Evolutionary conservation across 2,797 vertebrate species (phyloP), one percentile per base, ranked within the genome.

Genomic region (Tenualosa ilisha): DNA sequence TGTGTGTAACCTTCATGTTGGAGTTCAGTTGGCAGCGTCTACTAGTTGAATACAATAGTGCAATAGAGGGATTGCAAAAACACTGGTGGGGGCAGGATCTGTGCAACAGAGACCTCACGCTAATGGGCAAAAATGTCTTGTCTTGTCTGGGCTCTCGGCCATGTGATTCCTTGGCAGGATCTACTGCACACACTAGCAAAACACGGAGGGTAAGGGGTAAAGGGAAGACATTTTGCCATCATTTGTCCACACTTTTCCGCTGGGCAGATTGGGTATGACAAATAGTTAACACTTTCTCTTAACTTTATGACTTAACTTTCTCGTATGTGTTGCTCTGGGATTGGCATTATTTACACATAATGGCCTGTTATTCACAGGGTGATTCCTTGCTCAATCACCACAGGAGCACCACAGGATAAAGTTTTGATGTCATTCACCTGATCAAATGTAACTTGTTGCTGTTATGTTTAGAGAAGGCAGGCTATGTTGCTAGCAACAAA

Each of bases 111-210:
- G 68, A 75, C 12, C 15, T 22, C 68, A 79, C 37, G 15, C 31
- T 56, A 81, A 54, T 84, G 24, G 40, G 51, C 26, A 56, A 56
- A 84, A 37, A 84, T 81, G 26, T 59, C 24, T 26, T 81, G 26
- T 59, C 24, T 26, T 79, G 72, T 79, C 72, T 79, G 72, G 6
- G 72, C 72, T 0, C 24, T 46, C 6, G 40, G 72, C 43, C 72
- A 79, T 79, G 72, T 79, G 72, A 79, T 79, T 46, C 15, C 65
- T 72, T 79, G 72, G 72, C 72, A 79, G 37, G 72, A 79, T 46
- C 37, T 43, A 22, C 72, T 79, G 20, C 37, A 40, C 72, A 79
- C 17, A 17, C 46, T 51, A 79, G 72, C 37, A 79, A 46, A 79
- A 79, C 72, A 46, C 40, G 20, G 61, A 13, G 68, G 17, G 37